Evolutionary conservation across 2,113 vertebrate genomes (phyloP), one percentile per base, ranked within the genome.

Genomic region (Mirounga angustirostris): DNA sequence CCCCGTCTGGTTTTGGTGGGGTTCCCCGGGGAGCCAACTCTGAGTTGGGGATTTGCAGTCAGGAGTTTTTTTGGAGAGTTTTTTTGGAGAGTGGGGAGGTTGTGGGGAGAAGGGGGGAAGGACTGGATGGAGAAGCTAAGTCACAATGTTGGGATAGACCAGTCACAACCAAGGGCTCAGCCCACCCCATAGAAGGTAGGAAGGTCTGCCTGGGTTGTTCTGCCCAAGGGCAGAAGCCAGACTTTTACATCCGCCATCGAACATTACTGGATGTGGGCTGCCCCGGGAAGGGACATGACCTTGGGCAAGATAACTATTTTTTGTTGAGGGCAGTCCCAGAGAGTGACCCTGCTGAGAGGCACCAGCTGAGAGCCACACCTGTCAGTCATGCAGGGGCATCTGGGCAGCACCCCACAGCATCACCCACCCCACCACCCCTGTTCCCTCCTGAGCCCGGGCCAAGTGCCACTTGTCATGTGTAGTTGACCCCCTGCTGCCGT

Each of bases 251-350:
- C 22, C 52, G 52, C 6, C 54, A 59, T 30, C 3, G 33, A 43
- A 21, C 69, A 59, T 73, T 28, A 5, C 18, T 74, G 74, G 74
- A 19, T 43, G 28, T 15, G 43, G 74, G n/a, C 7, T 74, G 28
- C 11, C 24, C 14, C 0, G 30, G n/a, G 4, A 40, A n/a, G 28
- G 9, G 19, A n/a, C 0, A 0, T 36, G 71, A 58, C 26, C 0
- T 36, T 74, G 58, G 87, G 10, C 69, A n/a, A n/a, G 13, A 33
- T 30, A 52, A 11, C 21, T 56, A 26, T 65, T 76, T 83, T n/a
- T 43, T 65, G n/a, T 30, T 90, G 36, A 91, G 71, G 52, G 24
- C n/a, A 21, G 16, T 36, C 43, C 69, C 87, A 83, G 46, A 84
- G 85, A 43, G 4, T 16, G 11, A 11, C 46, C n/a, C 9, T 22